Evolutionary conservation across 2,888 invertebrate genomes (phyloP).

Genomic region (Tholera decimalis): DNA sequence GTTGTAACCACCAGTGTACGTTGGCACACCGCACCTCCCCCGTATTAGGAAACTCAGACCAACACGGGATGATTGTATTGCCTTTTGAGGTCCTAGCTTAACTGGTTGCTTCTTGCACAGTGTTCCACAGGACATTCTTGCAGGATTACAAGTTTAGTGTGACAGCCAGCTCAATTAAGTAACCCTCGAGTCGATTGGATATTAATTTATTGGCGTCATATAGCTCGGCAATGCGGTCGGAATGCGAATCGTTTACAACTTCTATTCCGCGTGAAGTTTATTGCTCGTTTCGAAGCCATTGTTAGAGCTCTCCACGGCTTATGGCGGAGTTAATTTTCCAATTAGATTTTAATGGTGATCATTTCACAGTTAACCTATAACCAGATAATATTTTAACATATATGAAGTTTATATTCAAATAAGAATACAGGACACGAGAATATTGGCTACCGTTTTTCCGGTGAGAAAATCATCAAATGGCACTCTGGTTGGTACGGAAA

Average conservation of each 20-base stretch:
- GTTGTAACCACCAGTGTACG: conserved; percentile 59
- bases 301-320: conserved; percentile 13
- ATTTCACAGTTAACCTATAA: background rate
- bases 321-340: conserved; percentile 20
- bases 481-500: no score
- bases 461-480: no score
- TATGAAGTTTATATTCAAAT: background rate
- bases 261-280: conserved; percentile 29
- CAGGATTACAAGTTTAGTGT: conserved; percentile 80
- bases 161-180: conserved; percentile 77
- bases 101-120: conserved; percentile 51
- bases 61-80: conserved; percentile 10
- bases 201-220: conserved; percentile 81
- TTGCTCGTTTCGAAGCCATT: conserved; percentile 45
- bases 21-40: conserved; percentile 23
- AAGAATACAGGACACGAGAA: no score
- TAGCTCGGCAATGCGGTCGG: conserved; percentile 60
- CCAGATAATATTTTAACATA: background rate
- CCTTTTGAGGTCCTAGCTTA: conserved; percentile 17
- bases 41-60: background rate
- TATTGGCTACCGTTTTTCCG: no score
- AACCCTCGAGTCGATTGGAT: conserved; percentile 80
- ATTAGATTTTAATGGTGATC: conserved; percentile 17
- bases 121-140: conserved; percentile 72
- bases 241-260: conserved; percentile 51